Conservation (phyloP, 30 jellyfish, hydroid and myxozoan species). For the Hydractinia echinata region DNA sequence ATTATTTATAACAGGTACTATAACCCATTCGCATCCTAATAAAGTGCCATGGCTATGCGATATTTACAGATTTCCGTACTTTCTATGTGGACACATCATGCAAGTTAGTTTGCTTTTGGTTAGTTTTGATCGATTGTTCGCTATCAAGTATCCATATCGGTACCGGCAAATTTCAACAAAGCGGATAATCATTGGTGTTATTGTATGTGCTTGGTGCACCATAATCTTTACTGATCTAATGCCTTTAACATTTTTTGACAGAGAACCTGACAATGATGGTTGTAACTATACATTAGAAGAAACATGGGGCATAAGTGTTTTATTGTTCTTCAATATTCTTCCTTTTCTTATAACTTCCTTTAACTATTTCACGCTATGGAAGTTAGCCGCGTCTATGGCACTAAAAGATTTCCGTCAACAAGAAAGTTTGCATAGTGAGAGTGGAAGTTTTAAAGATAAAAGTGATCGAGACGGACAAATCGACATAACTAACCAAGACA, state of each 20-base stretch:
- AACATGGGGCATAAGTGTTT: conserved; percentile 22
- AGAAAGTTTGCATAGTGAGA: not conserved
- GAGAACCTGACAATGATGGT: not conserved
- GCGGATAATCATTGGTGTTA: not conserved
- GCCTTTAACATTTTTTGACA: conserved; percentile 3
- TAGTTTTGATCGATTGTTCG: conserved; percentile 31
- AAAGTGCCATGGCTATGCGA: conserved; percentile 29
- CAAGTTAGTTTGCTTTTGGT: conserved; percentile 22
- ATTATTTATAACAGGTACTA: not conserved
- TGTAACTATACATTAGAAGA: not conserved
- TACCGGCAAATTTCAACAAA: conserved; percentile 2
- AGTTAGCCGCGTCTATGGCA: conserved; percentile 10
- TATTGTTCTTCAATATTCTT: conserved; percentile 7
- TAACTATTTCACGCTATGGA: conserved; percentile 16
- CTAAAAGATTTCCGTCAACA: conserved; percentile 9
- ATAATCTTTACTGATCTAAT: not conserved
- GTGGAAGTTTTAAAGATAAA: not conserved
- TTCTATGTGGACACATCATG: conserved; percentile 26
- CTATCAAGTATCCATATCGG: conserved; percentile 14
- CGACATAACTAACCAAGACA: not conserved
- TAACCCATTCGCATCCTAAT: not conserved
- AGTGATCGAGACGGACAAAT: not conserved
- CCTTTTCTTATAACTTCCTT: conserved; percentile 11
- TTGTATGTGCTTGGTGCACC: not conserved
- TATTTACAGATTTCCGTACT: conserved; percentile 26